phyloP scores from a whole-genome alignment of 2,113 vertebrate species.

The Steatornis caripensis region DNA sequence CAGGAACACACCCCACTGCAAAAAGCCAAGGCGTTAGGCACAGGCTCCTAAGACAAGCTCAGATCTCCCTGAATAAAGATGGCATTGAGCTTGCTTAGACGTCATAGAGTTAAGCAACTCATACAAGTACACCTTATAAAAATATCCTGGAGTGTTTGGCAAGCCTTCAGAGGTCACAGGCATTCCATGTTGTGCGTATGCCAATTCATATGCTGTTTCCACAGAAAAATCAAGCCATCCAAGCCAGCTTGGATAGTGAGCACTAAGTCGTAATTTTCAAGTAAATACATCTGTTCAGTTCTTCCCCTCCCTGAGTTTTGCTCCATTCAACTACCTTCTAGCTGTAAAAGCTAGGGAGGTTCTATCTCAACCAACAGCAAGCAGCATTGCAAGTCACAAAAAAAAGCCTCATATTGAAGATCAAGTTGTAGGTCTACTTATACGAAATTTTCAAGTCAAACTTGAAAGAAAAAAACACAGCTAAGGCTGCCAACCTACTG shows the following conservation, averaged over 20 bases:
- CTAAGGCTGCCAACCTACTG: background rate
- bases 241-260: background rate
- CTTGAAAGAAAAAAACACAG: background rate
- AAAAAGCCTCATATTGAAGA: background rate
- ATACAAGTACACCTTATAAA: background rate
- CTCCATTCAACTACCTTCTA: background rate
- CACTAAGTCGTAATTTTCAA: background rate
- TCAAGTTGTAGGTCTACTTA: background rate
- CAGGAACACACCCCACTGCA: background rate
- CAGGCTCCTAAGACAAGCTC: background rate
- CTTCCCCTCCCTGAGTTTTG: background rate
- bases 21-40: background rate
- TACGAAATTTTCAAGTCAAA: background rate
- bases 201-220: background rate
- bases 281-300: background rate
- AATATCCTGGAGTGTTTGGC: background rate
- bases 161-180: background rate
- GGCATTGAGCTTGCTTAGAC: background rate
- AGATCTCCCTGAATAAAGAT: background rate
- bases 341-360: accelerated
- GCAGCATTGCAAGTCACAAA: background rate
- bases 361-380: background rate
- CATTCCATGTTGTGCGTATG: background rate
- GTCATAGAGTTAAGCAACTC: background rate
- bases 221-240: background rate